phyloP scores from a whole-genome alignment of 2,113 vertebrate genomes.

The Recurvirostra avosetta region DNA sequence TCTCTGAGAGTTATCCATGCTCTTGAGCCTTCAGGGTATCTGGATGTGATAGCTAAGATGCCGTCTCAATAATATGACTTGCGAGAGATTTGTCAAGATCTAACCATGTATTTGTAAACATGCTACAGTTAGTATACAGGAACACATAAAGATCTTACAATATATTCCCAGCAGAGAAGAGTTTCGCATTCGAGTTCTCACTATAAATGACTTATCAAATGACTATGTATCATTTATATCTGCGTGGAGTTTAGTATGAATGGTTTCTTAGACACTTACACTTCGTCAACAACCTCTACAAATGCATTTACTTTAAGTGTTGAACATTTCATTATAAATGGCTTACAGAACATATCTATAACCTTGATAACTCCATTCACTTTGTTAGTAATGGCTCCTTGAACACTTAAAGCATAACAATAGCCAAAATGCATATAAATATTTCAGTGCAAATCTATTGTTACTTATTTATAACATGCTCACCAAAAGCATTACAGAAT shows the following conservation, averaged over 20 bases:
- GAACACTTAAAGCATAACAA: conserved; percentile 72
- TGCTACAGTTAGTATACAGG: not conserved
- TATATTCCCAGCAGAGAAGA: not conserved
- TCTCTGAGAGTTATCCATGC: not conserved
- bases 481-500: conserved; percentile 74
- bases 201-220: conserved; percentile 32
- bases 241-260: conserved; percentile 32
- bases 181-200: not conserved
- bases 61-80: not conserved
- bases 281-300: conserved; percentile 57
- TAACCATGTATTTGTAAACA: not conserved
- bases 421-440: conserved; percentile 70
- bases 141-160: not conserved
- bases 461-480: conserved; percentile 79
- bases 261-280: conserved; percentile 17
- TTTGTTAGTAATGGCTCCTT: conserved; percentile 69
- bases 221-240: conserved; percentile 3
- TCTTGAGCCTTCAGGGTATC: not conserved
- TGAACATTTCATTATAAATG: conserved; percentile 69
- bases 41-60: not conserved
- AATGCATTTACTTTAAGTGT: conserved; percentile 57
- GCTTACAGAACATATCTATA: conserved; percentile 62
- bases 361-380: conserved; percentile 72
- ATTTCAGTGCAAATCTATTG: conserved; percentile 73
- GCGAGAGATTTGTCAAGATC: not conserved